Evolutionary conservation across 2,888 invertebrate species (phyloP), one percentile per base, ranked within the genome.

Genomic region (Harpalus rufipes): DNA sequence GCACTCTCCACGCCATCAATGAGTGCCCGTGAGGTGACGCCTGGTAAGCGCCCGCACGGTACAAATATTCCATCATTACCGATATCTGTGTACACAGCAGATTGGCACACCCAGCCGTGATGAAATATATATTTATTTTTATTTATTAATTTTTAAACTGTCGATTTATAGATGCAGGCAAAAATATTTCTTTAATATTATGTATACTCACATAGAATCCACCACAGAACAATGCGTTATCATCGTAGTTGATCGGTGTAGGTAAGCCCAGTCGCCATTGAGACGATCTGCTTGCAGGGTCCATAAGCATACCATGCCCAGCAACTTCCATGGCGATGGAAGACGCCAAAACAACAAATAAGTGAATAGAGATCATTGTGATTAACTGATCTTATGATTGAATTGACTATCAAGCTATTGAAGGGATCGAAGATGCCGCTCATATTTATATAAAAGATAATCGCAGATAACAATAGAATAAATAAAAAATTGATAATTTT

Each of bases 201-300:
- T n/a, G n/a, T 5, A 51, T 51, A 51, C 44, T 51, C 12, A 51
- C 44, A 10, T 12, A 51, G 6, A 12, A 90, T 51, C 93, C 93
- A 1, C 94, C 94, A 87, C 94, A 94, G 87, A 89, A 93, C 41
- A 92, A 89, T 25, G 88, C 91, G 87, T 91, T 92, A 87, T 94
- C 94, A 81, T 93, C 90, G 87, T 92, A 93, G 88, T 94, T 92
- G 0, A 80, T 85, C 0, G 92, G 92, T 0, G 92, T 92, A 2
- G 90, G 82, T 25, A 89, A 89, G 85, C 93, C 91, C 78, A 89
- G 89, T 32, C 93, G 90, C 93, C 93, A 94, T 21, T 93, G 91
- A 3, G 93, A 92, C 16, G 92, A 92, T 83, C 94, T 89, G 83
- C 92, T 91, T 0, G 92, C 90, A 0, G 94, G 93, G 63, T 91